Evolutionary conservation across 1,140 invertebrate genomes (phyloP).

Genomic region (Heliconius nattereri): DNA sequence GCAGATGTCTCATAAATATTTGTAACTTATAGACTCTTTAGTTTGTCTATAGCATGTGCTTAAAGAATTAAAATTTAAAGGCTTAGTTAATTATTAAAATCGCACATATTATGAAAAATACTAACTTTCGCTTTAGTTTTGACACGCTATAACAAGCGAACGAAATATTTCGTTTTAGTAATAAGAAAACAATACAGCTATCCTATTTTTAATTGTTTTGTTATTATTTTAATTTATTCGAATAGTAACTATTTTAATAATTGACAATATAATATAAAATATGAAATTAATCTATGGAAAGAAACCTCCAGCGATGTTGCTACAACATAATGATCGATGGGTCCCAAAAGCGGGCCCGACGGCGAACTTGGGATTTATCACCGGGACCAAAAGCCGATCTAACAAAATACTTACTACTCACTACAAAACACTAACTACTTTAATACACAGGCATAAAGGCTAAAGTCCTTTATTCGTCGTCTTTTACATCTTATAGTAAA

Average conservation of each 20-base stretch:
- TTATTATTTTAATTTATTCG: not conserved
- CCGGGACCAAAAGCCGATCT: constrained; percentile 37
- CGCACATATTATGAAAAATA: not conserved
- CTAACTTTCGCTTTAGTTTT: not conserved
- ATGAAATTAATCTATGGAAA: constrained; percentile 48
- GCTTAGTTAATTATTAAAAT: not conserved
- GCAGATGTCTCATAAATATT: constrained; percentile 32
- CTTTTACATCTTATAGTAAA: constrained; percentile 10
- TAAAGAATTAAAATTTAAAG: not conserved
- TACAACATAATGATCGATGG: constrained; percentile 72
- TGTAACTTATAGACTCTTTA: not conserved
- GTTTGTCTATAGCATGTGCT: not conserved
- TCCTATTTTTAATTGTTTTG: no score
- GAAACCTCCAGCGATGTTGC: constrained; percentile 63
- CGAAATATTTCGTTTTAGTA: no score
- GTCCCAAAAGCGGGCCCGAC: constrained; percentile 69
- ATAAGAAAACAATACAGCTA: no score
- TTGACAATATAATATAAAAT: not conserved
- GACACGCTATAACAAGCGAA: no score
- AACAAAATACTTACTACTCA: not conserved
- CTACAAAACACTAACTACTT: not conserved
- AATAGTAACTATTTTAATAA: not conserved
- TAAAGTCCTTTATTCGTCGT: constrained; percentile 13
- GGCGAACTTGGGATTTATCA: constrained; percentile 73
- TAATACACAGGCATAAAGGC: constrained; percentile 29